Evolutionary conservation across 2,113 vertebrate species (phyloP).

Genomic region (Cygnus atratus): DNA sequence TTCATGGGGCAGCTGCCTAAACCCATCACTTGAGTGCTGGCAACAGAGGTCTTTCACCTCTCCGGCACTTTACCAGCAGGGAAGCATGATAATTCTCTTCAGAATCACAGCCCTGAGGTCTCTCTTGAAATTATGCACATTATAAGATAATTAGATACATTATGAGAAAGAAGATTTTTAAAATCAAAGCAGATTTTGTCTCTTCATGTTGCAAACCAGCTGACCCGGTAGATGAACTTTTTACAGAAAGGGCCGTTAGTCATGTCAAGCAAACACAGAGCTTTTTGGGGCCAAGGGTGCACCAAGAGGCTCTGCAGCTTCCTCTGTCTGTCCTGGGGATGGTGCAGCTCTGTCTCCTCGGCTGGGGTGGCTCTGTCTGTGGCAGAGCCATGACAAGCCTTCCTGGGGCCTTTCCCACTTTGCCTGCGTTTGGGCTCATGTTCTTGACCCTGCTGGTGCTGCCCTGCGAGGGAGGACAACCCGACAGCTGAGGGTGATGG

Average conservation of each 20-base stretch:
- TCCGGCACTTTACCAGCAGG: background rate
- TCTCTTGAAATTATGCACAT: background rate
- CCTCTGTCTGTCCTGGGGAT: background rate
- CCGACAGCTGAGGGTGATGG: background rate
- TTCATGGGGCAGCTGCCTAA: background rate
- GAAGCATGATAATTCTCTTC: background rate
- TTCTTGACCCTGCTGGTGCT: background rate
- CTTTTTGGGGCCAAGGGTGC: background rate
- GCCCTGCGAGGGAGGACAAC: fast-evolving
- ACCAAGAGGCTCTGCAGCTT: background rate
- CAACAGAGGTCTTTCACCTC: background rate
- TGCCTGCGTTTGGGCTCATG: fast-evolving
- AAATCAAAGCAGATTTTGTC: background rate
- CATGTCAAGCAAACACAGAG: background rate
- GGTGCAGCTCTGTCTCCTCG: background rate
- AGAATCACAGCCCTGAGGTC: background rate
- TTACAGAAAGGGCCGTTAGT: background rate
- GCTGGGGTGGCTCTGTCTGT: background rate
- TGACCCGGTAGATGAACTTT: fast-evolving
- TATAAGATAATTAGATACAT: background rate
- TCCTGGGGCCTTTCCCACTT: fast-evolving
- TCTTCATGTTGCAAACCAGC: background rate
- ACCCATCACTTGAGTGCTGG: background rate
- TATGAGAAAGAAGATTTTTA: background rate
- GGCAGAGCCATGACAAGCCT: background rate